These are phyloP conservation scores for Ceratina calcarata DNA, from an alignment of 1,140 invertebrate genomes.

Conservation along the genomic window DNA sequence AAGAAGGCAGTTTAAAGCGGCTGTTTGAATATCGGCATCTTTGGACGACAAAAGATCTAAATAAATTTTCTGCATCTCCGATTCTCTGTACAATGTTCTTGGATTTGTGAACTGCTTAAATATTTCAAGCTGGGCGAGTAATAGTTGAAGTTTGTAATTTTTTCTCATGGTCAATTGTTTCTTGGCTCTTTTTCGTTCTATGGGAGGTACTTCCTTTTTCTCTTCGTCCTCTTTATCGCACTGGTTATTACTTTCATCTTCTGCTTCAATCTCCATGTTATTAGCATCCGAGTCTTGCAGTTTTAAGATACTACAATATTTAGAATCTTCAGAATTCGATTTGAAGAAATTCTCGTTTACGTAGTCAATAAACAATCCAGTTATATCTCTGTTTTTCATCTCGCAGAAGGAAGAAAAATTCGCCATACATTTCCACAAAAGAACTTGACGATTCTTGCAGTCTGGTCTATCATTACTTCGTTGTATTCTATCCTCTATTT, in stretches of 20 bases:
- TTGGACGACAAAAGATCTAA: slow-evolving; percentile 89
- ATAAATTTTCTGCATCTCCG: slow-evolving; percentile 88
- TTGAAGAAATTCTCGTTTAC: slow-evolving; percentile 83
- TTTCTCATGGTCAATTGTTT: slow-evolving; percentile 58
- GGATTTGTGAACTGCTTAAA: slow-evolving; percentile 92
- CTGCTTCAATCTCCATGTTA: slow-evolving; percentile 50
- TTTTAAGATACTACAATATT: slow-evolving; percentile 80
- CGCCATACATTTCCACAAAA: slow-evolving; percentile 90
- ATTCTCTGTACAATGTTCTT: slow-evolving; percentile 87
- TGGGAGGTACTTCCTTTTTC: slow-evolving; percentile 40
- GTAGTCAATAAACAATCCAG: slow-evolving; percentile 89
- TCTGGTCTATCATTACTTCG: slow-evolving; percentile 83
- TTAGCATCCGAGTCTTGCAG: slow-evolving; percentile 35
- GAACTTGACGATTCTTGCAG: slow-evolving; percentile 87
- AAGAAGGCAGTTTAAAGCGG: slow-evolving; percentile 91
- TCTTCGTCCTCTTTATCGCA: slow-evolving; percentile 70
- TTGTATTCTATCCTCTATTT: slow-evolving; percentile 54
- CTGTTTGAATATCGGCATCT: slow-evolving; percentile 89
- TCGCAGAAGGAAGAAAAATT: slow-evolving; percentile 88
- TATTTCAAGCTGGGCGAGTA: slow-evolving; percentile 88
- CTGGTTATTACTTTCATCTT: slow-evolving; percentile 68
- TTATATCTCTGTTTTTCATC: slow-evolving; percentile 88
- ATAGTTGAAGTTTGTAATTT: slow-evolving; percentile 82
- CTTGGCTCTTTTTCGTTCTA: slow-evolving; percentile 23
- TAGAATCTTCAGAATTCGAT: slow-evolving; percentile 78